Base-by-base conservation (phyloP, 2,888 invertebrate species). In the Drosophila greeni region DNA sequence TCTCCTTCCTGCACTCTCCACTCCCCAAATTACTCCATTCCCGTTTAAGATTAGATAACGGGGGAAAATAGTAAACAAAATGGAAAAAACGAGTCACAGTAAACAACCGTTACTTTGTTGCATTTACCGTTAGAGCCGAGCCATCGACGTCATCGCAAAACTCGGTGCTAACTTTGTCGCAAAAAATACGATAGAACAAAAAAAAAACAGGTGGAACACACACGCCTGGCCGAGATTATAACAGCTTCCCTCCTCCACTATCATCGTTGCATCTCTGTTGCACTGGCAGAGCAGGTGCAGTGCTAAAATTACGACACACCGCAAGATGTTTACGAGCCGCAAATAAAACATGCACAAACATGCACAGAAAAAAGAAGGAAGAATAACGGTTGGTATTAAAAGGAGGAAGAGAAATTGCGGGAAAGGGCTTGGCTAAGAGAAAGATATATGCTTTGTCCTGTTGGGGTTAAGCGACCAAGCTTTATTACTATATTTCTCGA, bases 241-340 rank as follows among this genome's bases (percentile, higher is more conserved):
- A 20, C 40, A n/a, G 18, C 39, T 18, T 40, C 18, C n/a, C n/a
- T 26, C 23, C 20, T 29, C 23, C 29, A 7, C 56, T 49, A 29
- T 29, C 20, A 31, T 20, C 7, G 7, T 36, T 14, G 18, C 16
- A 14, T 31, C 56, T 23, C 56, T 31, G 4, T 33, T 33, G 20
- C 33, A 26, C 42, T 29, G 18, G 34, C 34, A 34, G 26, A n/a
- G 16, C 31, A 52, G 51, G 56, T 55, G 54, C 29, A 52, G 16
- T 26, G 31, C 37, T 34, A 49, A 61, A 61, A 65, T 78, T 73
- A 73, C 75, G 67, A 66, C 66, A 54, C 26, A 51, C 66, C 56
- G 52, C 42, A 60, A 53, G 69, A 67, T 72, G 65, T 76, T 76
- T 79, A 76, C 67, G 73, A 77, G 75, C 62, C 57, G 43, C 31